Percentiles rank a stretch among this genome's conserved stretches.
These are phyloP conservation scores for Conistra vaccinii DNA, from an alignment of 2,888 invertebrate genomes.

Conservation along the genomic window DNA sequence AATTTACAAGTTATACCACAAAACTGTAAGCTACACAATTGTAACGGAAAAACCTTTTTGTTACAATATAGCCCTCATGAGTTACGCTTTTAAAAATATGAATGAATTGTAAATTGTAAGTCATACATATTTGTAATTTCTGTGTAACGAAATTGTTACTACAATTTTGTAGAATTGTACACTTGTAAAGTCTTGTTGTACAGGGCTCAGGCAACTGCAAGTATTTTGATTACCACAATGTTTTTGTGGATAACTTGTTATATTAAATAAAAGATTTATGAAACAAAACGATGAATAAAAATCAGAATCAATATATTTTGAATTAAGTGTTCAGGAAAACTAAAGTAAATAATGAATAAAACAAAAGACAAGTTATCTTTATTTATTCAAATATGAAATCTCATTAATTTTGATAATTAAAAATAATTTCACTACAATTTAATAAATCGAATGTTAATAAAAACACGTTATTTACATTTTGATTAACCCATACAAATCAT, in stretches of 20 bases:
- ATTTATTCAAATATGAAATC: slow-evolving; percentile 54
- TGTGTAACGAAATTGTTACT: not conserved
- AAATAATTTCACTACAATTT: slow-evolving; percentile 48
- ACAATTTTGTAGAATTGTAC: not conserved
- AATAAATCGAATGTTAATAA: slow-evolving; percentile 38
- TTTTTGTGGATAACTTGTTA: not conserved
- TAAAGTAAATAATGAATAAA: slow-evolving; percentile 43
- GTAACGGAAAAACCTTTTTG: not conserved
- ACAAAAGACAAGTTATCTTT: slow-evolving; percentile 44
- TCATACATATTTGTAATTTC: not conserved
- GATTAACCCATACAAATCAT: slow-evolving; percentile 37
- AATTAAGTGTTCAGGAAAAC: not conserved
- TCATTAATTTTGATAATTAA: slow-evolving; percentile 42
- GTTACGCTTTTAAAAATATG: not conserved
- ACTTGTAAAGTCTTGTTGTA: not conserved
- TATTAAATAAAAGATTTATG: not conserved
- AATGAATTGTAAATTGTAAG: not conserved
- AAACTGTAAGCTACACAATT: not conserved
- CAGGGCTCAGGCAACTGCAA: not conserved
- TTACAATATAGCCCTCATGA: not conserved
- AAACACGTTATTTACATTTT: slow-evolving; percentile 62
- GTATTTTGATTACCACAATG: not conserved
- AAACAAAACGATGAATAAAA: not conserved
- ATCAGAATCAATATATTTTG: not conserved
- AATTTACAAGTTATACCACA: not conserved